Base-by-base conservation (phyloP, 2,797 vertebrate species). In the Karalla daura region DNA sequence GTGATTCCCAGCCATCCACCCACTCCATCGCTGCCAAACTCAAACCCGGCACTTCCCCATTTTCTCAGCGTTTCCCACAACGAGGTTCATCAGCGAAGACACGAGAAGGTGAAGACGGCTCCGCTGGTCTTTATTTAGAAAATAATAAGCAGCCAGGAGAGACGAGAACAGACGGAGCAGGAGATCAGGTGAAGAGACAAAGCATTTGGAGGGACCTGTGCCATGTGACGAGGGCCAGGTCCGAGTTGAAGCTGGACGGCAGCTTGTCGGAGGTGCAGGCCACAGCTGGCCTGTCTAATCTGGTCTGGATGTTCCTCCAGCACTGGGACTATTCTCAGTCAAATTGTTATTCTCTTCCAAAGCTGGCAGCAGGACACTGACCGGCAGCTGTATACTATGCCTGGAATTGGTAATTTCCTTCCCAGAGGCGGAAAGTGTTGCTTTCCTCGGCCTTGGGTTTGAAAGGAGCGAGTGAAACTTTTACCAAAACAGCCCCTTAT, bases 81-180 rank as follows among this genome's bases (percentile, higher is more conserved):
- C 14, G 35, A 61, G 45, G 39, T 63, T 55, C n/a, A n/a, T n/a
- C n/a, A n/a, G n/a, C n/a, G n/a, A n/a, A n/a, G n/a, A 45, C 33
- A 28, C 64, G 62, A 68, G 78, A 82, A 78, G 63, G 70, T 79
- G 35, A 21, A 63, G 41, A 61, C 54, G 46, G 51, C 58, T 44
- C 4, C 13, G 41, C 50, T 63, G 14, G 27, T 63, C 49, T 68
- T 63, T 52, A 74, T 85, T 81, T 74, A 70, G 54, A 84, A 60
- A 79, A 79, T 60, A 76, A 84, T 62, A 61, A 64, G 59, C 5
- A 4, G 50, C 63, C 24, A 18, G 30, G 27, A 6, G 27, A 66
- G 33, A 43, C 15, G 4, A 62, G 10, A 45, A 24, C 18, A 40
- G 47, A 54, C 32, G 35, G 30, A 23, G 20, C 3, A 13, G 37